Evolutionary conservation across 1,140 invertebrate genomes (phyloP).

Genomic region (Antheraea pernyi): DNA sequence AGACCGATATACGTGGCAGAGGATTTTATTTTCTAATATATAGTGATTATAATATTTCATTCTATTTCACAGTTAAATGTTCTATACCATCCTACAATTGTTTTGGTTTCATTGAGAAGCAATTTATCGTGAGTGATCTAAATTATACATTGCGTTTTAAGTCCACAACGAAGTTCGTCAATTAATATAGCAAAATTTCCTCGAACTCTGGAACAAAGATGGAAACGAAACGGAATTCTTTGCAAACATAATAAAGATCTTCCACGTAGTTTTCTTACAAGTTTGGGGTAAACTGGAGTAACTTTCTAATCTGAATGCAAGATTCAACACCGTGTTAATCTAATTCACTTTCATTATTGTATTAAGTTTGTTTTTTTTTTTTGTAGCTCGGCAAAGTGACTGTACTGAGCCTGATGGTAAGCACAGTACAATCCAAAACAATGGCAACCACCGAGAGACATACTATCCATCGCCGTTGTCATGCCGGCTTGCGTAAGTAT

Average conservation of each 20-base stretch:
- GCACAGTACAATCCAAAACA: no score
- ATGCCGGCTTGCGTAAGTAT: no score
- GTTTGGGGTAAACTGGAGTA: constrained; percentile 25
- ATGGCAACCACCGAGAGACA: no score
- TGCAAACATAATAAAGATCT: constrained; percentile 45
- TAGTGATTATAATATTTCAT: no score
- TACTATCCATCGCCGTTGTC: no score
- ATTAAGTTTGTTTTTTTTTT: no score
- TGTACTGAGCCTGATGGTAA: no score
- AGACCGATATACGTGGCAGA: no score
- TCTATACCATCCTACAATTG: background rate
- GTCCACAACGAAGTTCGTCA: constrained; percentile 29
- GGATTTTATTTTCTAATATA: no score
- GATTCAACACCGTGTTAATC: constrained; percentile 23
- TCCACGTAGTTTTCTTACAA: constrained; percentile 40
- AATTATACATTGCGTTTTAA: constrained; percentile 36
- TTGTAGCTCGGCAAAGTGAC: no score
- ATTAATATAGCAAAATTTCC: constrained; percentile 32
- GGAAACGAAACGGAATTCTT: constrained; percentile 30
- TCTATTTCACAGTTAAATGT: background rate
- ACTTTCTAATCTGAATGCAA: constrained; percentile 29
- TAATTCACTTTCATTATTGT: constrained; percentile 25
- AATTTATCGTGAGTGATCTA: constrained; percentile 22
- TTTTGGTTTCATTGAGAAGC: background rate
- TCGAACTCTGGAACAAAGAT: constrained; percentile 25